phyloP scores from a whole-genome alignment of 2,113 vertebrate species.

The Drymodes brunneopygia region DNA sequence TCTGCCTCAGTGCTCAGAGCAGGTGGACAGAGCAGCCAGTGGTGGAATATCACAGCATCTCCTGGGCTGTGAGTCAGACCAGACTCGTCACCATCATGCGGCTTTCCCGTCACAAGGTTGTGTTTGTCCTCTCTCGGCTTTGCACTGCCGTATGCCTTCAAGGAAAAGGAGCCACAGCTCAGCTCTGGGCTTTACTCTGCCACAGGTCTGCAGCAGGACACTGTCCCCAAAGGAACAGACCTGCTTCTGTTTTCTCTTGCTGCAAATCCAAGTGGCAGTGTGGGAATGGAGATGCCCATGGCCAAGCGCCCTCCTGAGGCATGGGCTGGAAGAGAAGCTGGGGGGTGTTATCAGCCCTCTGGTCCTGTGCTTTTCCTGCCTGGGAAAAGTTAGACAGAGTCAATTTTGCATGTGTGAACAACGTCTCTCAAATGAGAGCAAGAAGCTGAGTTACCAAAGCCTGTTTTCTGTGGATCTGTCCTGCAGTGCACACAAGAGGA shows the following conservation, averaged over 20 bases:
- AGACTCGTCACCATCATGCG: not conserved
- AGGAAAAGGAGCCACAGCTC: not conserved
- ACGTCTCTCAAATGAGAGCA: not conserved
- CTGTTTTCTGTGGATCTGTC: not conserved
- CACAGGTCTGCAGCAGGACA: not conserved
- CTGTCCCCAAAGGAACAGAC: not conserved
- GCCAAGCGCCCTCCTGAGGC: not conserved
- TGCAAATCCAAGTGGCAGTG: not conserved
- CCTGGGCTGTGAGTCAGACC: not conserved
- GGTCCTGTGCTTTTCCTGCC: rapidly evolving
- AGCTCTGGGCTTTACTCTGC: not conserved
- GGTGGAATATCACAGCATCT: not conserved
- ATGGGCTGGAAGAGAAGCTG: not conserved
- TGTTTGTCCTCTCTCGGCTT: not conserved
- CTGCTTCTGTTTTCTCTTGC: not conserved
- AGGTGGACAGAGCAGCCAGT: not conserved
- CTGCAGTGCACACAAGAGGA: not conserved
- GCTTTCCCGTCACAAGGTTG: not conserved
- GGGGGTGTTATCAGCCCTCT: not conserved
- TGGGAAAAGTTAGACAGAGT: not conserved
- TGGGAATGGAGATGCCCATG: not conserved
- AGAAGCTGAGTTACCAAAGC: not conserved
- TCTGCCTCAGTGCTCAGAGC: not conserved
- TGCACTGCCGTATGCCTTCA: rapidly evolving
- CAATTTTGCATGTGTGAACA: not conserved